Evolutionary conservation across 2,797 vertebrate genomes (phyloP), one percentile per base, ranked within the genome.

Genomic region (Threskiornis aethiopicus): DNA sequence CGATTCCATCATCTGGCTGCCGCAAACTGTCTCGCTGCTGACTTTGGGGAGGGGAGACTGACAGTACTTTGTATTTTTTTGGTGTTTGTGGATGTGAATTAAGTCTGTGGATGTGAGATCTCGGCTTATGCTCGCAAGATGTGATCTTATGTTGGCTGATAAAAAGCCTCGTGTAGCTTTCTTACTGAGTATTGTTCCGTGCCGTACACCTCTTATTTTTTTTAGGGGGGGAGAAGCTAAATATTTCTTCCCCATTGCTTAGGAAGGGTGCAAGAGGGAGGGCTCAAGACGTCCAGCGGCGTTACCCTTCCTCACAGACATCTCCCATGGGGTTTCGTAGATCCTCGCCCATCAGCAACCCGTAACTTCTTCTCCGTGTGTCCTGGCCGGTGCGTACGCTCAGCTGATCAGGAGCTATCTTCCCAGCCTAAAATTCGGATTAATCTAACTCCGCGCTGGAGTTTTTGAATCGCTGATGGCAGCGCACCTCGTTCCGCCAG

Each of bases 141-240:
- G 49, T 2, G 21, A 35, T 31, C 69, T 57, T 18, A 9, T 1
- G 2, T 31, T 13, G 35, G 19, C n/a, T 31, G n/a, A 49, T 17
- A 49, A 55, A 49, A 49, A 10, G 13, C 47, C 4, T 26, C 66
- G 33, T 5, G 70, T 42, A 29, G 25, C 9, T 35, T 28, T 78
- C n/a, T 46, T 26, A 3, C 17, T 0, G 0, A 4, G 25, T 8
- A 20, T 59, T 5, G 1, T 35, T 39, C 80, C 2, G 0, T 15
- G 39, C 35, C 1, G 1, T 37, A 5, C 14, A 1, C 44, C 7
- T 16, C 39, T 41, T 41, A 13, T 41, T 41, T 41, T 41, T 41
- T 41, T 12, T 39, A 5, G 11, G 39, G 39, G 11, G 13, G 16
- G 28, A 25, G 9, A 5, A 16, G 58, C 42, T 19, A 5, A 8